Evolutionary conservation across 2,797 vertebrate species (phyloP).

Genomic region (Artibeus lituratus): DNA sequence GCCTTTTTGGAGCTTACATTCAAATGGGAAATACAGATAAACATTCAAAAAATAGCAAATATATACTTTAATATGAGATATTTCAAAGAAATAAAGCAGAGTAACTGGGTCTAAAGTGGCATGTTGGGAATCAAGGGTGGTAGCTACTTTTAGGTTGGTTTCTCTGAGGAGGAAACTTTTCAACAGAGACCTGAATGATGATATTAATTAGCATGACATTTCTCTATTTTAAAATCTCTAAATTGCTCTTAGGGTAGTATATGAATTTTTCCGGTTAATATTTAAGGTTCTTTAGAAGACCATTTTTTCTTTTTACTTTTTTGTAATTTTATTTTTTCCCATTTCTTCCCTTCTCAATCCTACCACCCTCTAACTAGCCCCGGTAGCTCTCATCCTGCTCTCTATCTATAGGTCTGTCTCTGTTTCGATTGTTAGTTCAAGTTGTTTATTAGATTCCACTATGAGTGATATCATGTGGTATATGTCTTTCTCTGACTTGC

Average conservation of each 20-base stretch:
- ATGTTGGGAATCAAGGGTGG: background rate
- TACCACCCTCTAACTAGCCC: background rate
- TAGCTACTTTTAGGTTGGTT: background rate
- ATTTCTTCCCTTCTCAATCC: background rate
- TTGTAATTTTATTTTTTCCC: background rate
- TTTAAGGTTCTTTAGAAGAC: background rate
- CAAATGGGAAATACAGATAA: background rate
- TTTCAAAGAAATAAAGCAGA: background rate
- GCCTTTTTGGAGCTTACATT: background rate
- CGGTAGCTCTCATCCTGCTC: background rate
- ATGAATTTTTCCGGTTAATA: background rate
- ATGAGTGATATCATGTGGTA: background rate
- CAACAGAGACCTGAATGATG: background rate
- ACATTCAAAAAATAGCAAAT: background rate
- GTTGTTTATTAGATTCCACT: background rate
- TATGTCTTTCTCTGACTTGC: background rate
- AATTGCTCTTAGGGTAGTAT: background rate
- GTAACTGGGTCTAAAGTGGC: background rate
- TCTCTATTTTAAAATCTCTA: background rate
- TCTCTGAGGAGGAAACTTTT: background rate
- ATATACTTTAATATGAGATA: background rate
- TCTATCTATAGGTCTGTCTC: background rate
- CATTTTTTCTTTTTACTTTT: background rate
- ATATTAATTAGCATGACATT: background rate
- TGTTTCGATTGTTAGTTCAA: background rate